A percentile compares a stretch with the other conserved stretches of the same genome.
Evolutionary conservation across 2,797 vertebrate genomes (phyloP).

Genomic region (Leptodactylus fallax): DNA sequence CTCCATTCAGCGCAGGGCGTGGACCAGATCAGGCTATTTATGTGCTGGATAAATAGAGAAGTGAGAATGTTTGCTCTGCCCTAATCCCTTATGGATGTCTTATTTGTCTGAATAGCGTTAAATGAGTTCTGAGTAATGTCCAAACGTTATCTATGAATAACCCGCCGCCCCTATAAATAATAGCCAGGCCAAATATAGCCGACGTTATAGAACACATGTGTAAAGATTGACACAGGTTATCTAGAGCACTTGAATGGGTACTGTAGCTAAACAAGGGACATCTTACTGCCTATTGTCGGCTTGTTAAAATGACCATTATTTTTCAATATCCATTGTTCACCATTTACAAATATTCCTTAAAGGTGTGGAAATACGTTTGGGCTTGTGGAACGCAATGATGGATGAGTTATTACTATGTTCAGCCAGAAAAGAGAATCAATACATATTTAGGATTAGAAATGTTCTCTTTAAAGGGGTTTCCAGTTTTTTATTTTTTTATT

Average conservation of each 20-base stretch:
- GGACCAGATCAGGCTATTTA: slow-evolving; percentile 20
- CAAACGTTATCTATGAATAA: slow-evolving; percentile 27
- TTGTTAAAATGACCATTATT: slow-evolving; percentile 40
- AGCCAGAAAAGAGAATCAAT: neutral
- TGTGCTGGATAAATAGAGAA: slow-evolving; percentile 50
- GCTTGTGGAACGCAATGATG: neutral
- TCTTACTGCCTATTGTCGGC: slow-evolving; percentile 18
- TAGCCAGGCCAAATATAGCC: slow-evolving; percentile 39
- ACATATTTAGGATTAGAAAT: neutral
- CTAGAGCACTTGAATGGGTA: slow-evolving; percentile 18
- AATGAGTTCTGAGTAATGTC: slow-evolving; percentile 44
- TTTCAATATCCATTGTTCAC: slow-evolving; percentile 36
- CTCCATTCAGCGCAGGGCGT: slow-evolving; percentile 17
- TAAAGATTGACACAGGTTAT: slow-evolving; percentile 37
- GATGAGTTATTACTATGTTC: neutral
- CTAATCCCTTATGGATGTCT: slow-evolving; percentile 63
- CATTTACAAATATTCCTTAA: slow-evolving; percentile 35
- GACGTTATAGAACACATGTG: neutral
- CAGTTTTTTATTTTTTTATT: too few relatives aligned
- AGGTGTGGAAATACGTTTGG: slow-evolving; percentile 26
- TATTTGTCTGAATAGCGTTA: slow-evolving; percentile 53
- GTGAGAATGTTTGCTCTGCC: slow-evolving; percentile 53
- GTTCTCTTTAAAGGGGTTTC: neutral
- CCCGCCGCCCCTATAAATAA: slow-evolving; percentile 24
- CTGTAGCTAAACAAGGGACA: slow-evolving; percentile 38